phyloP scores from a whole-genome alignment of 2,113 vertebrate genomes.

The Nestor notabilis region DNA sequence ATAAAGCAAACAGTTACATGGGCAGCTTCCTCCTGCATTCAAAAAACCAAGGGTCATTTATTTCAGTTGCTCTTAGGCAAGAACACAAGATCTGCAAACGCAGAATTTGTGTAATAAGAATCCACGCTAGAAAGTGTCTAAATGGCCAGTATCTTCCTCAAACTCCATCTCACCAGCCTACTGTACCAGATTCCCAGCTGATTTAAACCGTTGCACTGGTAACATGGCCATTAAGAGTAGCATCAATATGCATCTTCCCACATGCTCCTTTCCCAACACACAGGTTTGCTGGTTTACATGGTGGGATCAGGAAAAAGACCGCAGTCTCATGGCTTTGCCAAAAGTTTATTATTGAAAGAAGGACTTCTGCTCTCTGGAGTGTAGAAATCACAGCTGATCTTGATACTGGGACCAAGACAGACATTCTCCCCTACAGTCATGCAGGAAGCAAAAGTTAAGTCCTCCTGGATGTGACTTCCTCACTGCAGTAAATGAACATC shows the following conservation, averaged over 20 bases:
- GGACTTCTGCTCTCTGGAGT: neutral
- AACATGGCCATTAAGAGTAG: neutral
- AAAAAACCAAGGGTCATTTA: neutral
- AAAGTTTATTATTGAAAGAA: neutral
- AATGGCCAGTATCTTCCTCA: neutral
- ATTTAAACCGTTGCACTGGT: neutral
- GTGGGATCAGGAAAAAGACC: neutral
- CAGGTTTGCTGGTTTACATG: neutral
- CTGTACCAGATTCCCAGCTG: neutral
- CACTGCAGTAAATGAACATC: neutral
- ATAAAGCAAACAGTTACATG: neutral
- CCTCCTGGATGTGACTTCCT: neutral
- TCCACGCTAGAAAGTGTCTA: neutral
- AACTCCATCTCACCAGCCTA: neutral
- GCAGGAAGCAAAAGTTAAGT: neutral
- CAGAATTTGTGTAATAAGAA: neutral
- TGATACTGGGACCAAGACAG: neutral
- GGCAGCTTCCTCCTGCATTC: neutral
- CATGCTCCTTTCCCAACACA: neutral
- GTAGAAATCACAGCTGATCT: neutral
- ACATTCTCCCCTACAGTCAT: neutral
- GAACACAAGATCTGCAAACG: neutral
- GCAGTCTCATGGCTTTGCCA: neutral
- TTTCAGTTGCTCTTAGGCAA: neutral
- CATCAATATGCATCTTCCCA: neutral